Conservation (phyloP, 2,797 vertebrate genomes). For the Malacoctenus gilli region DNA sequence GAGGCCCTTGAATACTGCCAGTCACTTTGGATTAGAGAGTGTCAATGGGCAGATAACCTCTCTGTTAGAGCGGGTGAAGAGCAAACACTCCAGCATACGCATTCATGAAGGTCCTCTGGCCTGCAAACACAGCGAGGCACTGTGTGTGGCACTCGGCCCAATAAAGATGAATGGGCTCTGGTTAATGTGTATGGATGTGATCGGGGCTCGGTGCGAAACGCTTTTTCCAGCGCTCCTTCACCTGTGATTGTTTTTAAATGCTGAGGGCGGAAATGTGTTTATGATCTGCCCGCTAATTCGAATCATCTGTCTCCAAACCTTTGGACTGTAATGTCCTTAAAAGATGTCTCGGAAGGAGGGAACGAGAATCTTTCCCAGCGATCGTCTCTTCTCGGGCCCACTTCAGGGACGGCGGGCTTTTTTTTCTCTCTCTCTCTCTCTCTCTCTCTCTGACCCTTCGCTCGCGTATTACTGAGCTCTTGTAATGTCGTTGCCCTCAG, state of each 20-base stretch:
- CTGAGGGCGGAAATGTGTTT: conserved; percentile 39
- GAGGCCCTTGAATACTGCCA: conserved; percentile 67
- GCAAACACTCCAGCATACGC: conserved; percentile 72
- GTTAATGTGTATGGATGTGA: conserved; percentile 63
- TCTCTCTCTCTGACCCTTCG: conserved; percentile 15
- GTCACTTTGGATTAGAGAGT: conserved; percentile 75
- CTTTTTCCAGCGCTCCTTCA: conserved; percentile 28
- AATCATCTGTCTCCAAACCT: conserved; percentile 22
- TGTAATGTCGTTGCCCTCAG: conserved; percentile 35
- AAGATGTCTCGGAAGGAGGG: not conserved
- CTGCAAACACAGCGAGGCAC: conserved; percentile 56
- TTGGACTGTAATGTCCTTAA: not conserved
- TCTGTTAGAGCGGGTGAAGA: conserved; percentile 72
- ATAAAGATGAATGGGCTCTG: conserved; percentile 54
- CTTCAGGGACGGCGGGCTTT: conserved; percentile 28
- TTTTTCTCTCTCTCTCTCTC: too few species aligned
- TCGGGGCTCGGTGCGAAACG: conserved; percentile 25
- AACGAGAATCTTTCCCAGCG: conserved; percentile 4
- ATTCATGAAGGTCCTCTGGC: conserved; percentile 66
- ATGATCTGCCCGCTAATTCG: conserved; percentile 14
- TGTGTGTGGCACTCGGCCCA: conserved; percentile 62
- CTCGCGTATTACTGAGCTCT: conserved; percentile 17
- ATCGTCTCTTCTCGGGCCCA: conserved; percentile 12
- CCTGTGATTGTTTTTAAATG: conserved; percentile 37
- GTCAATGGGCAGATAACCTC: conserved; percentile 79